Evolutionary conservation across 2,797 vertebrate genomes (phyloP).

Genomic region (Anableps anableps): DNA sequence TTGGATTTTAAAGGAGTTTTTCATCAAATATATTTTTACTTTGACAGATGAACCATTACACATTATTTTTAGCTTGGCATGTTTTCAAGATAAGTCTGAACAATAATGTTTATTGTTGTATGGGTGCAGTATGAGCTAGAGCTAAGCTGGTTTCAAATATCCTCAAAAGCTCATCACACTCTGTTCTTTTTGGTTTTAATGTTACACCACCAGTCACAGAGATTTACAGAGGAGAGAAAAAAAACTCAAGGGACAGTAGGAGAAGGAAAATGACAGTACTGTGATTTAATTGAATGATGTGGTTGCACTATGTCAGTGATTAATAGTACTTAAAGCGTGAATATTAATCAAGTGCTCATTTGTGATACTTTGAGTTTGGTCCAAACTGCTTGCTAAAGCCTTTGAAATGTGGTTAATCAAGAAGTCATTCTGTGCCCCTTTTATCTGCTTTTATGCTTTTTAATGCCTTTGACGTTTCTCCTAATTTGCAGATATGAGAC

Average conservation of each 20-base stretch:
- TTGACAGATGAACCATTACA: constrained; percentile 38
- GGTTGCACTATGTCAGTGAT: constrained; percentile 48
- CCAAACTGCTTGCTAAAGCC: constrained; percentile 60
- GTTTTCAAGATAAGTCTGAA: constrained; percentile 58
- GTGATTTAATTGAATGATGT: constrained; percentile 69
- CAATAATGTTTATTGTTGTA: constrained; percentile 27
- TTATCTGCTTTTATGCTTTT: constrained; percentile 45
- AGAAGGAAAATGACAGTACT: constrained; percentile 47
- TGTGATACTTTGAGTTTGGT: constrained; percentile 56
- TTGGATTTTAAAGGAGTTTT: not conserved
- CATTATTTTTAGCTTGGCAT: constrained; percentile 36
- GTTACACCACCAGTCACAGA: constrained; percentile 54
- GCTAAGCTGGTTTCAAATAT: constrained; percentile 47
- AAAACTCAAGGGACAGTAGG: constrained; percentile 38
- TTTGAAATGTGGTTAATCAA: constrained; percentile 65
- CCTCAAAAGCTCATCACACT: constrained; percentile 55
- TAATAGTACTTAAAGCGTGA: constrained; percentile 61
- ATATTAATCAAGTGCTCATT: constrained; percentile 71
- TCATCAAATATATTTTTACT: constrained; percentile 61
- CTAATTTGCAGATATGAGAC: constrained; percentile 62
- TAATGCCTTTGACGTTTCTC: constrained; percentile 65
- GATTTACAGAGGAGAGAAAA: constrained; percentile 61
- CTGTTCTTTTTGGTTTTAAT: constrained; percentile 53
- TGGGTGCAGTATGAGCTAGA: not conserved
- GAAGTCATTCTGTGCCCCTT: constrained; percentile 51